phyloP scores from a whole-genome alignment of 2,113 vertebrate species.

The Sinocyclocheilus grahami region DNA sequence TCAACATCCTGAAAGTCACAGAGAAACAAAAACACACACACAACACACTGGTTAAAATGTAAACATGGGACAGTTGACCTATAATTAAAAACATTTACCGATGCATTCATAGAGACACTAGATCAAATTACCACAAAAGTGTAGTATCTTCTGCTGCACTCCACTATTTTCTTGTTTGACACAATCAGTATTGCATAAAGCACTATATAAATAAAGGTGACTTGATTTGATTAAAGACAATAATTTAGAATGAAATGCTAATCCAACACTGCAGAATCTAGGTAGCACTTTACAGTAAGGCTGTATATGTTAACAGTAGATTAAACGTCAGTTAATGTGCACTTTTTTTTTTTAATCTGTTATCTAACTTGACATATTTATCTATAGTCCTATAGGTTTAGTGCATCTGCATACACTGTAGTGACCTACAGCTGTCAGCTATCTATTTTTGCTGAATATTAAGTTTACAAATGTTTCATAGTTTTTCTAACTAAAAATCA shows the following conservation, averaged over 20 bases:
- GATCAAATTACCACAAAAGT: not conserved
- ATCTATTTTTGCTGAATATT: not conserved
- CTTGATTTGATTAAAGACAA: not conserved
- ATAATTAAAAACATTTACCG: not conserved
- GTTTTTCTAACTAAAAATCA: not conserved
- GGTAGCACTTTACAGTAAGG: not conserved
- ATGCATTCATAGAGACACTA: not conserved
- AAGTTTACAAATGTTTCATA: not conserved
- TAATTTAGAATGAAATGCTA: not conserved
- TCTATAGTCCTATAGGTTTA: no score
- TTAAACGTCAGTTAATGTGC: not conserved
- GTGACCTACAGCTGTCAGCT: no score
- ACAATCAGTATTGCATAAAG: no score
- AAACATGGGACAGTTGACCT: not conserved
- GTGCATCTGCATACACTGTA: no score
- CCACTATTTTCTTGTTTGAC: not conserved
- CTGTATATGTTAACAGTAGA: not conserved
- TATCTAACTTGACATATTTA: no score
- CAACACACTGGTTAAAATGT: not conserved
- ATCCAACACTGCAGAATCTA: not conserved
- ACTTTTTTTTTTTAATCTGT: no score
- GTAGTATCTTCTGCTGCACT: not conserved
- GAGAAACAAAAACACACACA: not conserved
- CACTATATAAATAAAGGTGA: no score
- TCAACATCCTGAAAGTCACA: constrained; percentile 43